These are phyloP conservation scores for Cyprinodon tularosa DNA, from an alignment of 2,113 vertebrate genomes.

Conservation along the genomic window DNA sequence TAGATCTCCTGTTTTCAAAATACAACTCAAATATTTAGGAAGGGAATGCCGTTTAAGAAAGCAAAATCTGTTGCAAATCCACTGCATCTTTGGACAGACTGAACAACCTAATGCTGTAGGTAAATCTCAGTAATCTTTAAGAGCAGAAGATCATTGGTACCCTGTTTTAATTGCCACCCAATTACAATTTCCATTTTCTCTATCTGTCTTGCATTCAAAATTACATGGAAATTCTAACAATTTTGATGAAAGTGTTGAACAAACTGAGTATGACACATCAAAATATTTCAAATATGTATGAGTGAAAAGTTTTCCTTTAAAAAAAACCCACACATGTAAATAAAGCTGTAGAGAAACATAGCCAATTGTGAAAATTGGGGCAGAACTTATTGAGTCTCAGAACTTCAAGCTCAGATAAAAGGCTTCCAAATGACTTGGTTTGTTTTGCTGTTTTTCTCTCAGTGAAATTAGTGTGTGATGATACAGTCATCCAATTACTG, in stretches of 20 bases:
- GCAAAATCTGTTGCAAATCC: neutral
- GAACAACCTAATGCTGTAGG: neutral
- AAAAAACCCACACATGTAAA: conserved; percentile 19
- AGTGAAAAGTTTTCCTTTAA: conserved; percentile 23
- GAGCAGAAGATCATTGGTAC: neutral
- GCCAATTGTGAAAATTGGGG: conserved; percentile 58
- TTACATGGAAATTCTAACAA: conserved; percentile 31
- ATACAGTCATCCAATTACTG: conserved; percentile 69
- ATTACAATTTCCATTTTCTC: conserved; percentile 20
- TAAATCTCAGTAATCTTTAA: conserved; percentile 2
- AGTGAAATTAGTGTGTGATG: conserved; percentile 63
- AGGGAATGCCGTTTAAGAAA: neutral
- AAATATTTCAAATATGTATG: conserved; percentile 40
- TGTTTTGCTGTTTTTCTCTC: conserved; percentile 64
- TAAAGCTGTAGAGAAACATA: conserved; percentile 34
- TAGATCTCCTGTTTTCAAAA: neutral
- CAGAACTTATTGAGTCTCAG: conserved; percentile 48
- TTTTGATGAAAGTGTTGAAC: conserved; percentile 24
- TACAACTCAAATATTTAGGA: neutral
- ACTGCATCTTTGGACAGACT: neutral
- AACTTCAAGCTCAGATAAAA: conserved; percentile 60
- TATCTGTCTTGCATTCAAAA: neutral
- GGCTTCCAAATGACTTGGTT: conserved; percentile 65
- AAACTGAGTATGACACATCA: conserved; percentile 29
- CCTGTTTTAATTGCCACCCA: conserved; percentile 27